These are phyloP conservation scores for Protobothrops mucrosquamatus DNA, from an alignment of 2,113 vertebrate species.

Conservation along the genomic window DNA sequence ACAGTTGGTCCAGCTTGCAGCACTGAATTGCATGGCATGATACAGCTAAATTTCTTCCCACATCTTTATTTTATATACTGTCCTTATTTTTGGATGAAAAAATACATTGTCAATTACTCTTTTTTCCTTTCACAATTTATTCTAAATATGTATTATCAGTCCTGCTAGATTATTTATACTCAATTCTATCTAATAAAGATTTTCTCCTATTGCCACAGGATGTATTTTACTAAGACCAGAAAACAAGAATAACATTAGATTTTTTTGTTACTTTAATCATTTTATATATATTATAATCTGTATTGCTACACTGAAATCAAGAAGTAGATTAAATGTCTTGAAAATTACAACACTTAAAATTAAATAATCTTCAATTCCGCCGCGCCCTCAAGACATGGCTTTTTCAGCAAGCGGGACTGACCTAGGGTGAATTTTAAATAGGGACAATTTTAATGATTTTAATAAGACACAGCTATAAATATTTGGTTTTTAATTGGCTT, in stretches of 20 bases:
- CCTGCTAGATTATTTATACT: constrained; percentile 33
- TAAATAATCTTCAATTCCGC: neutral
- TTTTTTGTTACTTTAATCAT: neutral
- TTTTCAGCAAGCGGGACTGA: too few relatives aligned
- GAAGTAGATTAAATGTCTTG: neutral
- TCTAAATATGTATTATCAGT: constrained; percentile 25
- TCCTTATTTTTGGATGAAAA: constrained; percentile 41
- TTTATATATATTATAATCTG: neutral
- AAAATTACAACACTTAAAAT: neutral
- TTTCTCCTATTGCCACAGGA: neutral
- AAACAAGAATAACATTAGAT: neutral
- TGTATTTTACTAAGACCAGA: neutral
- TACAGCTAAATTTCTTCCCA: constrained; percentile 50
- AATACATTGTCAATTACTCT: constrained; percentile 49
- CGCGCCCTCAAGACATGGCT: too few relatives aligned
- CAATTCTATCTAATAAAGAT: neutral
- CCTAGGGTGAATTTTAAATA: too few relatives aligned
- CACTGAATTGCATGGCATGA: constrained; percentile 7
- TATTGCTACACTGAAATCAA: neutral
- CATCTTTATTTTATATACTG: constrained; percentile 37
- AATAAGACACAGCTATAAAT: too few relatives aligned
- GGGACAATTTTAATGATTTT: too few relatives aligned
- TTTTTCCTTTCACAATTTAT: constrained; percentile 5
- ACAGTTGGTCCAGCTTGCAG: constrained; percentile 54
- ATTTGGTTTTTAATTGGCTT: too few relatives aligned